A percentile compares a stretch with the other conserved stretches of the same genome.
Conservation (phyloP, 2,888 invertebrate species). For the Nephrotoma flavescens region DNA sequence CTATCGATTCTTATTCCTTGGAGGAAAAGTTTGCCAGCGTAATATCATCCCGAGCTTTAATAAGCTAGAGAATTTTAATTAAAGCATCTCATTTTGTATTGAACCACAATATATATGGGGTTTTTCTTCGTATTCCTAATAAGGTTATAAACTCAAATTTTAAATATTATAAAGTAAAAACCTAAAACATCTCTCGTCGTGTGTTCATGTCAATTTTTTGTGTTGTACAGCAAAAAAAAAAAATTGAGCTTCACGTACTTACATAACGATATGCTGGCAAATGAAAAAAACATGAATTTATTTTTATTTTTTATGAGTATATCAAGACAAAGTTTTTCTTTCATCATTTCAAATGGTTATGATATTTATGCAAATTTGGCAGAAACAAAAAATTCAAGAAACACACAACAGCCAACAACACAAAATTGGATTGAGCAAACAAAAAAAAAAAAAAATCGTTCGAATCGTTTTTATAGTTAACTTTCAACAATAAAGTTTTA, state of each 20-base stretch:
- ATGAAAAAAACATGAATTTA: not conserved
- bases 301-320: not conserved
- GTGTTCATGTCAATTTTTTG: not conserved
- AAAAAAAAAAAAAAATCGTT: not conserved
- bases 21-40: no score
- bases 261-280: not conserved
- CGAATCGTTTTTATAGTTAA: not conserved
- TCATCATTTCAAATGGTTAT: not conserved
- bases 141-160: no score
- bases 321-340: not conserved
- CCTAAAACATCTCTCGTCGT: not conserved
- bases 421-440: not conserved
- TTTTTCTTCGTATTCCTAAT: no score
- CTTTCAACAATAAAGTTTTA: not conserved
- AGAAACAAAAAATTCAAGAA: not conserved
- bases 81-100: no score
- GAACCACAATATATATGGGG: no score
- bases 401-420: not conserved
- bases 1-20: no score
- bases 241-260: not conserved
- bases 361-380: not conserved
- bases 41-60: no score
- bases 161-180: not conserved
- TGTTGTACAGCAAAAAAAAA: not conserved
- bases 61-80: no score